phyloP scores from a whole-genome alignment of 2,113 vertebrate genomes.

The Melanotaenia duboulayi region DNA sequence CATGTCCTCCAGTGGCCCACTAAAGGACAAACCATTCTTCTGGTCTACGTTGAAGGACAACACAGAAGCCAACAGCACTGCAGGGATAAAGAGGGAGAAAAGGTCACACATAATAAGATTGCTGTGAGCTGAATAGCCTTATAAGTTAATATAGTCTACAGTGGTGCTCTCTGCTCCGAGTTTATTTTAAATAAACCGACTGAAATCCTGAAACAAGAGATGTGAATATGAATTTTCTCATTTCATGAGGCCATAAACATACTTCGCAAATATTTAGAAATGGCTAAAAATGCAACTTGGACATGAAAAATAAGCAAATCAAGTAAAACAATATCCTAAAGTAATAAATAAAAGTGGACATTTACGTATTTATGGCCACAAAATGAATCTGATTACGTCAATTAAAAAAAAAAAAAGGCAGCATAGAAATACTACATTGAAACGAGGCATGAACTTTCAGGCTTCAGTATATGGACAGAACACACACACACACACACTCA shows the following conservation, averaged over 20 bases:
- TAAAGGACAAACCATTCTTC: conserved; percentile 92
- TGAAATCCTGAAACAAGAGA: conserved; percentile 30
- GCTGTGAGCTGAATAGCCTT: not conserved
- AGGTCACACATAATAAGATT: not conserved
- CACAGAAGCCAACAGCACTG: conserved; percentile 82
- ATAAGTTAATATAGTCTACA: not conserved
- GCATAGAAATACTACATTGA: not conserved
- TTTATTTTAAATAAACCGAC: conserved; percentile 13
- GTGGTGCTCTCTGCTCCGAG: not conserved
- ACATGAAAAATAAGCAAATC: conserved; percentile 34
- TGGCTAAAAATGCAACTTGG: not conserved
- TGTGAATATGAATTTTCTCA: not conserved
- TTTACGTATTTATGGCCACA: conserved; percentile 1
- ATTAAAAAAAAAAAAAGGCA: conserved; percentile 16
- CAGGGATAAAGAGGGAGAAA: conserved; percentile 7
- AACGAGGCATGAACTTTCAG: conserved; percentile 28
- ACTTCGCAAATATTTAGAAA: conserved; percentile 22
- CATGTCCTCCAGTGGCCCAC: conserved; percentile 92
- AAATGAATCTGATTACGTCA: conserved; percentile 7
- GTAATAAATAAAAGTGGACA: conserved; percentile 14
- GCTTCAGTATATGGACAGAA: not conserved
- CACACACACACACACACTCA: conserved; percentile 22
- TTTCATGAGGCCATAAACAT: conserved; percentile 19
- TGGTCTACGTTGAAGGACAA: conserved; percentile 93
- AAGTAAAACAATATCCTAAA: not conserved